Conservation (phyloP, 2,888 invertebrate species). For the Beris chalybata region DNA sequence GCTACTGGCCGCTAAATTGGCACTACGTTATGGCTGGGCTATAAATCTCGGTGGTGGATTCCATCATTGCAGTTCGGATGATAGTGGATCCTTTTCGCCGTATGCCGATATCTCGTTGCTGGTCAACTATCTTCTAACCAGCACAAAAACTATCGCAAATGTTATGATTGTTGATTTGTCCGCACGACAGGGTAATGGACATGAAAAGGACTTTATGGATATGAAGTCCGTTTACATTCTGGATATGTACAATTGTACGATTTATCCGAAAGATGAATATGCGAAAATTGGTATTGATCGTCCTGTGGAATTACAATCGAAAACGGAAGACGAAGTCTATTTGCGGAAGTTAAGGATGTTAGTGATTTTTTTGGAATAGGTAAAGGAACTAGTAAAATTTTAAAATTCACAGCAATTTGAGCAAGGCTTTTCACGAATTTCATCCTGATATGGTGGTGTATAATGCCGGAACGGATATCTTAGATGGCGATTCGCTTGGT, state of each 20-base stretch:
- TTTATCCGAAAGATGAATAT: slow-evolving; percentile 72
- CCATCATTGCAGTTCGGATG: slow-evolving; percentile 73
- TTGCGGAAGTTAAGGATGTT: slow-evolving; percentile 65
- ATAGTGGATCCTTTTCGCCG: slow-evolving; percentile 80
- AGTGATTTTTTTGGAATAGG: slow-evolving; percentile 46
- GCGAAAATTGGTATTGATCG: slow-evolving; percentile 70
- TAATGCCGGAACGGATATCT: slow-evolving; percentile 83
- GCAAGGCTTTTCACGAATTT: slow-evolving; percentile 67
- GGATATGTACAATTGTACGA: slow-evolving; percentile 76
- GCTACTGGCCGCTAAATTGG: slow-evolving; percentile 74
- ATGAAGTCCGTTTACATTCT: slow-evolving; percentile 73
- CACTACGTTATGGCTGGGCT: slow-evolving; percentile 77
- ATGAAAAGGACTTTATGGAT: slow-evolving; percentile 72
- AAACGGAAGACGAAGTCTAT: slow-evolving; percentile 68
- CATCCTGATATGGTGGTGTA: slow-evolving; percentile 75
- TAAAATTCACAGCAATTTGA: slow-evolving; percentile 61
- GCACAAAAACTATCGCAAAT: slow-evolving; percentile 60
- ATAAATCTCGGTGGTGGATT: slow-evolving; percentile 87
- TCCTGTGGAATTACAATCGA: slow-evolving; percentile 64
- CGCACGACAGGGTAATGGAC: slow-evolving; percentile 87
- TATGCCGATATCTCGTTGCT: slow-evolving; percentile 81
- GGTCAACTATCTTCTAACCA: slow-evolving; percentile 65
- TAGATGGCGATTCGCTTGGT: slow-evolving; percentile 74
- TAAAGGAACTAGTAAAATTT: background rate
- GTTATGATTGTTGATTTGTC: slow-evolving; percentile 83